phyloP scores from a whole-genome alignment of 2,888 invertebrate genomes.

The Idaea aversata region DNA sequence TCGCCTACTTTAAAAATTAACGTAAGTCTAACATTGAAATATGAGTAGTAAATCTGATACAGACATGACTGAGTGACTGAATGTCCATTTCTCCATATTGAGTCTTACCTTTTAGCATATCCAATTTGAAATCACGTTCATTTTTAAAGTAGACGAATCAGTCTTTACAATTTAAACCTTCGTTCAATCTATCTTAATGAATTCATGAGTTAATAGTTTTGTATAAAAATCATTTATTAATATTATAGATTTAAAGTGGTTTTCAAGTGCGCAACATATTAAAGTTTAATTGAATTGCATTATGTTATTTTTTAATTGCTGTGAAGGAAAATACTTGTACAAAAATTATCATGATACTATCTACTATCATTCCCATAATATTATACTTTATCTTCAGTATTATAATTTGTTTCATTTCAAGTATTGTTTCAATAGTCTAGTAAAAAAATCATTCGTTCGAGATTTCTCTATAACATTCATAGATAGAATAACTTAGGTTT shows the following conservation, averaged over 20 bases:
- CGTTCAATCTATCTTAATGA: neutral
- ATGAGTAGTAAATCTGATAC: neutral
- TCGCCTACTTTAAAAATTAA: neutral
- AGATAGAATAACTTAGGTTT: neutral
- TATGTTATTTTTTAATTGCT: neutral
- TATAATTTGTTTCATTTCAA: slow-evolving; percentile 21
- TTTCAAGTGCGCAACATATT: neutral
- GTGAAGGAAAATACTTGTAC: slow-evolving; percentile 14
- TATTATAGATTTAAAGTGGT: neutral
- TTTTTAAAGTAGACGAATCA: neutral
- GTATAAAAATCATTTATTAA: neutral
- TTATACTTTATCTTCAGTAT: slow-evolving; percentile 24
- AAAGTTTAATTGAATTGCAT: neutral
- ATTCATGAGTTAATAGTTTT: neutral
- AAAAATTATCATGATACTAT: slow-evolving; percentile 19
- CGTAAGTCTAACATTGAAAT: neutral
- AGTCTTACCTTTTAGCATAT: neutral
- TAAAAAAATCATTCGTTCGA: neutral
- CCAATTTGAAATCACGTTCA: neutral
- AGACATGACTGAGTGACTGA: too few species aligned
- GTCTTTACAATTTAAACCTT: neutral
- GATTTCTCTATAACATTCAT: neutral
- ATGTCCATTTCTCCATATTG: neutral
- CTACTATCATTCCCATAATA: slow-evolving; percentile 21
- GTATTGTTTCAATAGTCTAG: neutral